phyloP scores from a whole-genome alignment of 2,888 invertebrate species.

The Adelognathus sp. region DNA sequence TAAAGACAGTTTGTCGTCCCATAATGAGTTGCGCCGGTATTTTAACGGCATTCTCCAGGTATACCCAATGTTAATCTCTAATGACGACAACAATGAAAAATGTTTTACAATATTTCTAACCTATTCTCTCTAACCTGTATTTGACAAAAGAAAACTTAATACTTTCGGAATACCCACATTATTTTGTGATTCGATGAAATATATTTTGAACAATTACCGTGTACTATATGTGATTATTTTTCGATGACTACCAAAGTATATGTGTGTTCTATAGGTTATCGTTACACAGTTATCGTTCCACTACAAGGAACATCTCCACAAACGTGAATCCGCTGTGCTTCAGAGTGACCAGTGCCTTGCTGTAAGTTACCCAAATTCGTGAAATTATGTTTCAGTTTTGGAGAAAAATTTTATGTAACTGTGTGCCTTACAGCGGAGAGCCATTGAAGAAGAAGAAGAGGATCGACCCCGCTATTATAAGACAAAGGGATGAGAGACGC shows the following conservation, averaged over 20 bases:
- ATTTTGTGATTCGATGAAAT: background rate
- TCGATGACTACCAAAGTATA: too few relatives aligned
- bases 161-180: background rate
- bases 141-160: background rate
- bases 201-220: background rate
- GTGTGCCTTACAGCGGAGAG: conserved; percentile 86
- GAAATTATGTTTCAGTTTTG: background rate
- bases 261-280: conserved; percentile 67
- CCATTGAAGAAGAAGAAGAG: conserved; percentile 95
- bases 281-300: conserved; percentile 54
- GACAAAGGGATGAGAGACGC: conserved; percentile 91
- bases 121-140: conserved; percentile 10
- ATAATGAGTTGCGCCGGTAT: conserved; percentile 60
- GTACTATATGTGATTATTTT: background rate
- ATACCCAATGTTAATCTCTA: conserved; percentile 28
- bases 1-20: background rate
- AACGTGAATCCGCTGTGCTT: conserved; percentile 74
- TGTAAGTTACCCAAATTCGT: conserved; percentile 71
- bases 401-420: background rate
- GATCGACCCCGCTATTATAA: conserved; percentile 90
- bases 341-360: conserved; percentile 75
- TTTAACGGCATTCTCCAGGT: conserved; percentile 70
- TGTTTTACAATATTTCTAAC: conserved; percentile 5
- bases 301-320: conserved; percentile 73
- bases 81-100: background rate